Percentiles rank a stretch among this genome's conserved stretches.
Conservation (phyloP, 2,888 invertebrate genomes). For the Acanthacorydalis orientalis region DNA sequence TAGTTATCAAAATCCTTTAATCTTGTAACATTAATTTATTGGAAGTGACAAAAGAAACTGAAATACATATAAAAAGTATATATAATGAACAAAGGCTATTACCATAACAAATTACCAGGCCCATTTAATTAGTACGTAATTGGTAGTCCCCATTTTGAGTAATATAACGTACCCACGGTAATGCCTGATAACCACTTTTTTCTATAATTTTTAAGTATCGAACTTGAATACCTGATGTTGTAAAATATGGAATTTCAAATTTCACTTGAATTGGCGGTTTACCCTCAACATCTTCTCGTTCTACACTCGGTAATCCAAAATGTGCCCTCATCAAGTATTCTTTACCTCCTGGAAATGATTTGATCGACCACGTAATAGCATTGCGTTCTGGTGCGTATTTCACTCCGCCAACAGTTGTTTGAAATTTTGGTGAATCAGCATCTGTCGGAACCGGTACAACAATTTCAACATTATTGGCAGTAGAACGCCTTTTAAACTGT, state of each 20-base stretch:
- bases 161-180: conserved; percentile 99
- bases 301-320: conserved; percentile 91
- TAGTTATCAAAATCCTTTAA: too few relatives aligned
- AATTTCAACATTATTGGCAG: conserved; percentile 97
- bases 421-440: conserved; percentile 97
- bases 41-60: too few relatives aligned
- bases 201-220: conserved; percentile 96
- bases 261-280: conserved; percentile 97
- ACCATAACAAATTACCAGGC: too few relatives aligned
- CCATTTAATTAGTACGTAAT: conserved; percentile 65
- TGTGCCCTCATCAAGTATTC: conserved; percentile 97
- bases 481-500: conserved; percentile 92
- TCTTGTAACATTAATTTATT: too few relatives aligned
- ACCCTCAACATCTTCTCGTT: conserved; percentile 85
- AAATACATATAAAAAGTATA: too few relatives aligned
- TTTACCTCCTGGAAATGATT: conserved; percentile 95
- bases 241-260: conserved; percentile 98
- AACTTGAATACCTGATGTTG: conserved; percentile 95
- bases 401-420: conserved; percentile 91
- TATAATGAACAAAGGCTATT: too few relatives aligned
- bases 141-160: conserved; percentile 99
- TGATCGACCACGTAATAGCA: conserved; percentile 94
- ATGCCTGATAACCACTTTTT: conserved; percentile 95
- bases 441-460: conserved; percentile 91
- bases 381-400: conserved; percentile 96